These are phyloP conservation scores for Bothrops alternatus DNA, from an alignment of 2,797 vertebrate genomes.

Conservation along the genomic window DNA sequence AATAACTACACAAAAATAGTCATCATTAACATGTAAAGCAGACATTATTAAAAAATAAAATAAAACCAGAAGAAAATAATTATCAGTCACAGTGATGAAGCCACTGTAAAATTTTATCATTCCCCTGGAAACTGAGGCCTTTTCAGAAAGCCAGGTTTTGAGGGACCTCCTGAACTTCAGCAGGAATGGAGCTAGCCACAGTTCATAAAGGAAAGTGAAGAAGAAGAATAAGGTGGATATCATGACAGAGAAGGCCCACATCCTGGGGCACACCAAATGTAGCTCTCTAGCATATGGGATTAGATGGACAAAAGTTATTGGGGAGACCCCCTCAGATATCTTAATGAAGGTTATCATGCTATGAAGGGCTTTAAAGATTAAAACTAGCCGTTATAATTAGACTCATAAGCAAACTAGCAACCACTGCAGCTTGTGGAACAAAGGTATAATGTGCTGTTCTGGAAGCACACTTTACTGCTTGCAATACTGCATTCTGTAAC, in stretches of 20 bases:
- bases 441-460: background rate
- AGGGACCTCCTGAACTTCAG: background rate
- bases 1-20: background rate
- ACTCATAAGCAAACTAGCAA: background rate
- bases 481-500: background rate
- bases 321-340: background rate
- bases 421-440: background rate
- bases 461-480: background rate
- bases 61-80: background rate
- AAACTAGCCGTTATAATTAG: background rate
- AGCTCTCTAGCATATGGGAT: background rate
- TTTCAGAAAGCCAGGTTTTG: background rate
- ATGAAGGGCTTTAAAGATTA: background rate
- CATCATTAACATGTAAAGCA: background rate
- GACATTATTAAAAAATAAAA: background rate
- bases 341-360: background rate
- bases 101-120: background rate
- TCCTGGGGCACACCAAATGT: background rate
- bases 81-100: background rate
- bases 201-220: too few species aligned
- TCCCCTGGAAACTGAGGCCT: background rate
- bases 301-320: background rate
- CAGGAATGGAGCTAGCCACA: too few species aligned
- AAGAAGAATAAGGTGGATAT: background rate
- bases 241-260: background rate